phyloP scores from a whole-genome alignment of 1,140 invertebrate genomes.

The Microvelia longipes region DNA sequence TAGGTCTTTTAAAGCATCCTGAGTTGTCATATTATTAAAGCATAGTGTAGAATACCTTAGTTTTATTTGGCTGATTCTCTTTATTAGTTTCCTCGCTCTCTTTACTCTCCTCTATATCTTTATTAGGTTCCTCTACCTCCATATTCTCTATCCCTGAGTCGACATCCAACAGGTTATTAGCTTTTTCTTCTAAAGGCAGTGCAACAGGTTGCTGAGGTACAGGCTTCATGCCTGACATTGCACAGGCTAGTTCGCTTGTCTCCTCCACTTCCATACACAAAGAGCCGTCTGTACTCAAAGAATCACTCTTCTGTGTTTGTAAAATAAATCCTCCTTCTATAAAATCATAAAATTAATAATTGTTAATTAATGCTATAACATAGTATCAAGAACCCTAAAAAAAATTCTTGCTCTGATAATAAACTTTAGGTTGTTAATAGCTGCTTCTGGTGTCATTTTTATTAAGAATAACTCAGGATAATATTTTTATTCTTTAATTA shows the following conservation, averaged over 20 bases:
- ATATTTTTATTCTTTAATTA: too few relatives aligned
- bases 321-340: background rate
- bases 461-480: too few relatives aligned
- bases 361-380: background rate
- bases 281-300: constrained; percentile 27
- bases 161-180: constrained; percentile 39
- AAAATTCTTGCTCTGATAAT: background rate
- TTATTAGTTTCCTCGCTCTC: constrained; percentile 4
- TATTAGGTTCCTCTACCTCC: constrained; percentile 44
- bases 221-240: background rate
- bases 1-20: too few relatives aligned
- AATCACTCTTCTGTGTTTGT: constrained; percentile 18
- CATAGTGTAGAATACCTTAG: too few relatives aligned
- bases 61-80: background rate
- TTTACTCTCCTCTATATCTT: too few relatives aligned
- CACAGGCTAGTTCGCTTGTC: constrained; percentile 29
- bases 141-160: constrained; percentile 61
- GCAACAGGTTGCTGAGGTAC: constrained; percentile 2
- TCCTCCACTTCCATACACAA: constrained; percentile 43
- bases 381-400: background rate
- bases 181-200: constrained; percentile 17
- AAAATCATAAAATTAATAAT: background rate
- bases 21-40: too few relatives aligned
- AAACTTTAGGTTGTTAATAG: background rate
- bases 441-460: too few relatives aligned